Evolutionary conservation across 35 echinoderm and acorn worm genomes (phyloP), one percentile per base, ranked within the genome.

Genomic region (Heliocidaris tuberculata): DNA sequence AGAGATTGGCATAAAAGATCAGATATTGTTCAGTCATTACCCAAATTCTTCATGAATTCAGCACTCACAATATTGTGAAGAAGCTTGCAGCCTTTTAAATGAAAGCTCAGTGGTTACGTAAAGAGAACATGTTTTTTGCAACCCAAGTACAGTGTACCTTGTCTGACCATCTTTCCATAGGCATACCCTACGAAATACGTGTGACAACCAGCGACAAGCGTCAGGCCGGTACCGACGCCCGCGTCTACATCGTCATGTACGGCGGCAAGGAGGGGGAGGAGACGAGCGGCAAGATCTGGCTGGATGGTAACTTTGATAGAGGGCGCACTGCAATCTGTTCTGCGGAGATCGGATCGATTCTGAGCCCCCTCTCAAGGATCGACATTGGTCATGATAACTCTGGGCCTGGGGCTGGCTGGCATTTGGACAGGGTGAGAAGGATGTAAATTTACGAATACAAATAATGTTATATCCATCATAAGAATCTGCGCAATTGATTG

Each of bases 321-420:
- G 98, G 98, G 70, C 96, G 98, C 85, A 99, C 98, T 31, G 96
- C 96, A 49, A 86, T 99, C 30, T 97, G 97, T 95, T 35, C 96
- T 31, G 91, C 97, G 16, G 98, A 99, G 95, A 91, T 97, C 30
- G 98, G 95, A 24, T 92, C 95, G 7, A 94, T 96, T 32, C 32
- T 99, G n/a, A 99, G 98, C 93, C 98, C 98, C 6, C 85, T 99
- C 19, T 97, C 97, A 0, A 96, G 94, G 92, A 94, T 99, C 85
- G 98, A 97, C 30, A 86, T 99, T n/a, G 98, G 98, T 9, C 98
- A 99, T 91, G 97, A 99, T 85, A 99, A 99, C 93, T 93, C 96
- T 85, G 98, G 98, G 9, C 94, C 95, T 15, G 98, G 98, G 19
- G 97, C 96, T 60, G 98, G 98, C 0, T 99, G 98, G 98, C 97